Evolutionary conservation across 2,888 invertebrate genomes (phyloP), one percentile per base, ranked within the genome.

Genomic region (Lydus trimaculatus): DNA sequence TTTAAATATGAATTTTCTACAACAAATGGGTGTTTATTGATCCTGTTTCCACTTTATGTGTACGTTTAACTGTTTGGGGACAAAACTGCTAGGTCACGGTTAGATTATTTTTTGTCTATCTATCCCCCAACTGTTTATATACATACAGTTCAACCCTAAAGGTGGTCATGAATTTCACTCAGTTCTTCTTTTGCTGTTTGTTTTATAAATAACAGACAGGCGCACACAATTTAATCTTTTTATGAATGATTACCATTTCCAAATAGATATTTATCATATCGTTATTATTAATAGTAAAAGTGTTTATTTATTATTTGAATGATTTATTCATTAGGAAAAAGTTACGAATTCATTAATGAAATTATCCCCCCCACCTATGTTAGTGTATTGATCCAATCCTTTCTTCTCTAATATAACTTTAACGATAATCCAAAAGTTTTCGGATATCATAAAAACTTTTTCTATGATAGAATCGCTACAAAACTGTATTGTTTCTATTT

Each of bases 1-100:
- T 36, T 36, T 13, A 36, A 15, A 8, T 8, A 68, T 61, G 63
- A 71, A 67, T 66, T 65, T 66, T 56, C 20, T 66, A 72, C 72
- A 9, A 2, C 68, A 72, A 73, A 67, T 69, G 65, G 64, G 17
- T 63, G 70, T 73, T 68, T 73, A 75, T 75, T 71, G 75, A 75
- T 71, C 67, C 68, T 56, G 52, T 70, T 66, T 48, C 58, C 67
- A 65, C 64, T 67, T 67, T 61, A 58, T 64, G 9, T 11, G 58
- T 64, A 67, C 63, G 65, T 67, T 74, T 69, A 69, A 56, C 66
- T 56, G 65, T n/a, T n/a, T n/a, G n/a, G n/a, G 72, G 72, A 72
- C 74, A 71, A 73, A 72, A 64, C 67, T 60, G 68, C 48, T 68
- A 13, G 56, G 28, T 52, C 23, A 52, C 52, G 15, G 68, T 31